Evolutionary conservation across 2,888 invertebrate species (phyloP), one percentile per base, ranked within the genome.

Genomic region (Congeria kusceri): DNA sequence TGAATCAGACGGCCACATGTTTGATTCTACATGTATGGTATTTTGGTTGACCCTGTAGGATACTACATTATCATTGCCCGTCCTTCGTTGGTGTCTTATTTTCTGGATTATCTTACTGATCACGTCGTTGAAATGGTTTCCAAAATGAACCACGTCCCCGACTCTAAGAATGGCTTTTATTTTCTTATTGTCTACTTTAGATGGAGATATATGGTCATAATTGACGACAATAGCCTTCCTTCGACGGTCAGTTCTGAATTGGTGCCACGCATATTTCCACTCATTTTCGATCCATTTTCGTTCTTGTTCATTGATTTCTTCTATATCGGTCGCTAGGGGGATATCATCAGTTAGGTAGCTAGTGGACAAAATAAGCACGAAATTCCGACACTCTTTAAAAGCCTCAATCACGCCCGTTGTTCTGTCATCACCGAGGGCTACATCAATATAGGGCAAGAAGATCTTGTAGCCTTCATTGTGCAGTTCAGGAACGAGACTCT

Each of bases 241-340:
- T 0, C 20, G 29, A 5, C 32, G 32, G 39, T 73, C 61, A 13
- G 15, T 28, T 53, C 57, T 65, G 46, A 63, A 77, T 57, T 59
- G 63, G 29, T 74, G 29, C 74, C 70, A 74, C 70, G 46, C 53
- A 53, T 74, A 74, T 47, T 74, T 74, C 74, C 74, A 77, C 71
- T 77, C 81, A 23, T 62, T 66, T 11, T 70, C 77, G 25, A 56
- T 77, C 68, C 74, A 77, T 13, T 29, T 44, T n/a, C 53, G 44
- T 53, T 53, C 53, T 25, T 13, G 53, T 53, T 53, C 53, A 53
- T 23, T 23, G 9, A 57, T 56, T 20, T 59, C 71, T 15, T 64
- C 65, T 9, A 39, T 39, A 1, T 64, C 49, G 9, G 32, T 25
- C 11, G 9, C 25, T 23, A 20, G 53, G 15, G 39, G 13, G 9